These are phyloP conservation scores for Synaphobranchus kaupii DNA, from an alignment of 2,797 vertebrate species.

Conservation along the genomic window DNA sequence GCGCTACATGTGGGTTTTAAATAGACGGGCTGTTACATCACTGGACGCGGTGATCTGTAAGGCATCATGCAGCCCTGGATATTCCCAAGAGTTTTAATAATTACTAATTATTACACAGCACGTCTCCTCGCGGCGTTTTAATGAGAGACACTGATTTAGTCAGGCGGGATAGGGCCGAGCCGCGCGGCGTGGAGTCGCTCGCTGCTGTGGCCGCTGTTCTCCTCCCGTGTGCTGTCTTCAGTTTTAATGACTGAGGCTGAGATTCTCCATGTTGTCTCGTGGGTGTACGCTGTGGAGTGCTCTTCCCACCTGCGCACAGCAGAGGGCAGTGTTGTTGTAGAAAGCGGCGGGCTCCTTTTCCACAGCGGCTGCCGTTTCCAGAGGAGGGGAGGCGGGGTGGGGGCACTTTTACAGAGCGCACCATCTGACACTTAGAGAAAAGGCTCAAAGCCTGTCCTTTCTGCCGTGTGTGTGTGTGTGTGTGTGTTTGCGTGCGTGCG, in stretches of 20 bases:
- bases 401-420: not conserved
- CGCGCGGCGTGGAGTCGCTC: no score
- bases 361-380: not conserved
- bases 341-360: not conserved
- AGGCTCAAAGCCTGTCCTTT: not conserved
- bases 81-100: not conserved
- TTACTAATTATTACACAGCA: not conserved
- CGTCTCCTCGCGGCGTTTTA: not conserved
- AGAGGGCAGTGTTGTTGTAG: slow-evolving; percentile 36
- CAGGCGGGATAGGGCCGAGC: not conserved
- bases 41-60: not conserved
- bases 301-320: slow-evolving; percentile 19
- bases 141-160: not conserved
- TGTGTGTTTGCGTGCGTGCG: no score
- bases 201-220: not conserved
- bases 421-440: not conserved
- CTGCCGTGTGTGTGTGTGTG: not conserved
- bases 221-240: not conserved
- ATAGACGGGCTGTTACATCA: not conserved
- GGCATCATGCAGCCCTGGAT: not conserved
- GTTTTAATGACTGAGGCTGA: not conserved
- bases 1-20: not conserved
- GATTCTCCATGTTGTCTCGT: not conserved
- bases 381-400: not conserved
- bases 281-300: not conserved